Conservation (phyloP, 2,797 vertebrate genomes). For the Neomorphus geoffroyi region DNA sequence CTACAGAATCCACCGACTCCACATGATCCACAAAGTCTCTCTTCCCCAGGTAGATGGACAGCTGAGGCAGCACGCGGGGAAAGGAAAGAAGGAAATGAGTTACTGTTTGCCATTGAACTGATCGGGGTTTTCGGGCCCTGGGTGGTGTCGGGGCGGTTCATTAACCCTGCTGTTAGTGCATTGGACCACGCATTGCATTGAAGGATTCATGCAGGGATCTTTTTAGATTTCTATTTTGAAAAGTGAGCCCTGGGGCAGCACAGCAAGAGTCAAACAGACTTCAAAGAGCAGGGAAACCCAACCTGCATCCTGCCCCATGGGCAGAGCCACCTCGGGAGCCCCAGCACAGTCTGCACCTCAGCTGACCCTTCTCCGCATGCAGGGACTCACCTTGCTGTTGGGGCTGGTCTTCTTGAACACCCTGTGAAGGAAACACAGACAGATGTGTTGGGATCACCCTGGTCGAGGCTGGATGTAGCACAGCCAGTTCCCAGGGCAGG, state of each 20-base stretch:
- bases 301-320: accelerated
- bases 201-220: background rate
- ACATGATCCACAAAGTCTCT: constrained; percentile 90
- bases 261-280: background rate
- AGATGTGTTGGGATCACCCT: background rate
- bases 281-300: background rate
- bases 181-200: background rate
- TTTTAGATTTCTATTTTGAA: background rate
- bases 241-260: background rate
- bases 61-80: constrained; percentile 59
- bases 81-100: background rate
- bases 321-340: background rate
- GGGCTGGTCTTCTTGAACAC: constrained; percentile 90
- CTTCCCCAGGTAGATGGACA: constrained; percentile 88
- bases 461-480: background rate
- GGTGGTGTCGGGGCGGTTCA: accelerated
- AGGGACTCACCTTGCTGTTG: constrained; percentile 83
- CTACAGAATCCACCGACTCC: constrained; percentile 84
- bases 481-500: background rate
- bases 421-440: constrained; percentile 70
- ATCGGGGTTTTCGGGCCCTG: too few species aligned
- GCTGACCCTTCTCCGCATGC: accelerated
- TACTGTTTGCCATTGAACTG: background rate
- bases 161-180: accelerated
- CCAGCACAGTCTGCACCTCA: background rate